These are phyloP conservation scores for Ficedula albicollis DNA, from an alignment of 2,797 vertebrate genomes.

Conservation along the genomic window DNA sequence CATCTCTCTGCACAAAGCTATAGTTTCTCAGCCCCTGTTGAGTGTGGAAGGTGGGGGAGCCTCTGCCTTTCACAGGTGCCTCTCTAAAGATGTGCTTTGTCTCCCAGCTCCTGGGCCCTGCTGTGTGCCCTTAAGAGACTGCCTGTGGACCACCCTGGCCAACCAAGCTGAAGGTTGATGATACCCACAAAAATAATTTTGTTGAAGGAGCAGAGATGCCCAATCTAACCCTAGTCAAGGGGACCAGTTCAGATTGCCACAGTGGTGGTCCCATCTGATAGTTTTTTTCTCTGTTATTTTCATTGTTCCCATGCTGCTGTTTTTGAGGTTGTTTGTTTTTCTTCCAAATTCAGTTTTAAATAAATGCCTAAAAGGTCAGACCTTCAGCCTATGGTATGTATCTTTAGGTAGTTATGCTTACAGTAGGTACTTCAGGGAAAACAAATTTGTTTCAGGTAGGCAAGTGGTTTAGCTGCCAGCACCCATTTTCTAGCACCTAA, in stretches of 20 bases:
- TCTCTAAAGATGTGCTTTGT: background rate
- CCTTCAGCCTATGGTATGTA: background rate
- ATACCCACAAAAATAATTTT: background rate
- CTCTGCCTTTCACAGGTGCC: background rate
- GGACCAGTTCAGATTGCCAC: background rate
- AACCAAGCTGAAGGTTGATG: background rate
- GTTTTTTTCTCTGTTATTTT: background rate
- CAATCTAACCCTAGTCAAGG: background rate
- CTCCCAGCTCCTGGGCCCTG: background rate
- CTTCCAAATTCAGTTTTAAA: background rate
- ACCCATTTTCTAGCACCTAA: slow-evolving; percentile 20
- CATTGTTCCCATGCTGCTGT: background rate
- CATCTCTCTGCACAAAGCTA: background rate
- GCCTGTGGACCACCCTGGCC: background rate
- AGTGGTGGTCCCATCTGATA: background rate
- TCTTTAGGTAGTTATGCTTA: background rate
- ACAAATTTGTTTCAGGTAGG: slow-evolving; percentile 5
- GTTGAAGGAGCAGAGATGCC: background rate
- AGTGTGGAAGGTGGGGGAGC: background rate
- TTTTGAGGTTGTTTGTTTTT: background rate
- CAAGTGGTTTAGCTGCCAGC: slow-evolving; percentile 15
- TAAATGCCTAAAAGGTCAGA: background rate
- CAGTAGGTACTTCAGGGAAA: background rate
- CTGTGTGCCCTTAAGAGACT: background rate
- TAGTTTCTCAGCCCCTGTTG: background rate